Evolutionary conservation across 1,140 invertebrate genomes (phyloP).

Genomic region (Lepidurus couesii): DNA sequence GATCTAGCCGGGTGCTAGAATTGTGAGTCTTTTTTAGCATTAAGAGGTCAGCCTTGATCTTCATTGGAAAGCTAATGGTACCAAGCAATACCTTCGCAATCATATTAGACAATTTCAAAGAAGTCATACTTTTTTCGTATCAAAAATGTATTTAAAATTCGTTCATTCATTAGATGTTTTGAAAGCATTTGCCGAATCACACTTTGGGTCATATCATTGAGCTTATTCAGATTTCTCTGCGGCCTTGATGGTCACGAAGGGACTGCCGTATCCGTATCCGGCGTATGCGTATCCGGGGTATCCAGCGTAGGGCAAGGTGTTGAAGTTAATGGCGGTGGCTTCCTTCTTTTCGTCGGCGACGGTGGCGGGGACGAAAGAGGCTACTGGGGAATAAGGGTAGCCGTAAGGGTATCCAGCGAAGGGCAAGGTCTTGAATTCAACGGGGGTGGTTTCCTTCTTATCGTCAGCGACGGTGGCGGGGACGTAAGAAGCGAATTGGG

Average conservation of each 20-base stretch:
- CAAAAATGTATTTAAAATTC: neutral
- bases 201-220: neutral
- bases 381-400: neutral
- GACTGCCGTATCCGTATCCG: neutral
- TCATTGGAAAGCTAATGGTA: no score
- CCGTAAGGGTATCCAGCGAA: neutral
- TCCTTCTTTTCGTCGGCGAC: slow-evolving; percentile 12
- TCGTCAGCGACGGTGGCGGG: neutral
- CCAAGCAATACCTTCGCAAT: no score
- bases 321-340: neutral
- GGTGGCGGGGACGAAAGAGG: slow-evolving; percentile 1
- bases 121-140: neutral
- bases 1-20: no score
- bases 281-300: neutral
- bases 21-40: no score
- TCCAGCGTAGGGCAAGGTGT: slow-evolving; percentile 24
- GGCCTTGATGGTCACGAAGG: slow-evolving; percentile 2
- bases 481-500: slow-evolving; percentile 23
- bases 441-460: neutral
- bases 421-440: slow-evolving; percentile 1
- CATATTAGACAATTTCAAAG: no score
- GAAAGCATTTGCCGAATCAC: neutral
- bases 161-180: neutral
- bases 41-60: no score
- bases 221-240: slow-evolving; percentile 3